phyloP scores from a whole-genome alignment of 2,113 vertebrate species.

The Grammomys surdaster region DNA sequence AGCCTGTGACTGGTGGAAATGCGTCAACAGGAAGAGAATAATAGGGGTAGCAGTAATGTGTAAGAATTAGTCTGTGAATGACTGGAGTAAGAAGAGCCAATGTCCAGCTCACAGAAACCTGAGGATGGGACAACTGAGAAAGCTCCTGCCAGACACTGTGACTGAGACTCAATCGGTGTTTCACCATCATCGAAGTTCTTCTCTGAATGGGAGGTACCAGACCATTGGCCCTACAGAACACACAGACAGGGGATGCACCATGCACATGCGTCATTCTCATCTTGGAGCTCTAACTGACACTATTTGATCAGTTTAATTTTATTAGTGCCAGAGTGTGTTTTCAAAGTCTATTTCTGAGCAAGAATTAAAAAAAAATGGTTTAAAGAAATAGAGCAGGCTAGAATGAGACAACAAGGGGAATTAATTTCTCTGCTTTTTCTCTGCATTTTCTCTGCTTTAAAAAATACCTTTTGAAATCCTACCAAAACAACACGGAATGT shows the following conservation, averaged over 20 bases:
- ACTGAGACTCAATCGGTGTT: neutral
- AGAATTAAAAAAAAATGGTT: neutral
- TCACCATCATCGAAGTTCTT: neutral
- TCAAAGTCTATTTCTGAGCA: conserved; percentile 65
- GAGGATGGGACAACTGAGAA: neutral
- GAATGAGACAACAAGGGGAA: conserved; percentile 66
- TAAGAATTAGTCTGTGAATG: neutral
- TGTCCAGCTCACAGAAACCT: neutral
- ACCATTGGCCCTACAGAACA: too few species aligned
- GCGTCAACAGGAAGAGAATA: neutral
- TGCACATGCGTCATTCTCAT: neutral
- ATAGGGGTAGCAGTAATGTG: neutral
- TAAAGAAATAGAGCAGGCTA: conserved; percentile 56
- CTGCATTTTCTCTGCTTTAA: neutral
- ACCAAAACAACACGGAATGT: neutral
- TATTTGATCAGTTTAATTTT: conserved; percentile 60
- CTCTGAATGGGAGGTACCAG: neutral
- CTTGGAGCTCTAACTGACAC: conserved; percentile 40
- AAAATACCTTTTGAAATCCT: conserved; percentile 74
- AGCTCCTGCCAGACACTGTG: neutral
- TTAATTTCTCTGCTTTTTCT: conserved; percentile 43
- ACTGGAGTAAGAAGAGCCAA: neutral
- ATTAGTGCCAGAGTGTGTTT: conserved; percentile 53
- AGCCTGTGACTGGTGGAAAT: neutral
- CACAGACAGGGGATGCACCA: neutral